These are phyloP conservation scores for Chascanopsetta lugubris DNA, from an alignment of 2,113 vertebrate species.

Conservation along the genomic window DNA sequence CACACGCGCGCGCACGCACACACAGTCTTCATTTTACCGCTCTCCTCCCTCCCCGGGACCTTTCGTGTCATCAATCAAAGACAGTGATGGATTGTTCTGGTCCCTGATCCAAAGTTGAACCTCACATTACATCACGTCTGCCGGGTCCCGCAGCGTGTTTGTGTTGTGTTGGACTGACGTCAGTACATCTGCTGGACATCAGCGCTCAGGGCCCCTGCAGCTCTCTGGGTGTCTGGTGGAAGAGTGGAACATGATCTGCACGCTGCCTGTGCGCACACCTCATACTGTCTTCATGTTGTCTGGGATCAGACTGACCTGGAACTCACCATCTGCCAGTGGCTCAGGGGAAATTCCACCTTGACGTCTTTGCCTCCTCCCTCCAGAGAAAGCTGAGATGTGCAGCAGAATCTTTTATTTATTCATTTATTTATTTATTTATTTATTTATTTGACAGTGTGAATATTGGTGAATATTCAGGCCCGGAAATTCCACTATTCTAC, in stretches of 20 bases:
- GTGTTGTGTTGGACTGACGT: slow-evolving; percentile 50
- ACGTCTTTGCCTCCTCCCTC: neutral
- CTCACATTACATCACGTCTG: slow-evolving; percentile 59
- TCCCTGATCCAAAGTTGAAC: slow-evolving; percentile 30
- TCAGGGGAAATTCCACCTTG: neutral
- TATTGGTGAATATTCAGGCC: no score
- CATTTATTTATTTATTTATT: neutral
- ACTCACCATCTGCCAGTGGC: neutral
- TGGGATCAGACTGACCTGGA: neutral
- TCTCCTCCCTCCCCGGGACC: neutral
- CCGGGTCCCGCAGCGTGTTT: slow-evolving; percentile 53
- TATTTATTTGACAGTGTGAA: neutral
- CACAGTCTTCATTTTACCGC: neutral
- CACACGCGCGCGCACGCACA: neutral
- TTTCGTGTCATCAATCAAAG: slow-evolving; percentile 21
- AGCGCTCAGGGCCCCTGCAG: slow-evolving; percentile 31
- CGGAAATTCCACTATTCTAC: no score
- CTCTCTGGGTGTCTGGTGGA: slow-evolving; percentile 3
- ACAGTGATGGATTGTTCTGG: slow-evolving; percentile 39
- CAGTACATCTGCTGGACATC: slow-evolving; percentile 49
- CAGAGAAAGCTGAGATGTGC: neutral
- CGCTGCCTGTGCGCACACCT: slow-evolving; percentile 20
- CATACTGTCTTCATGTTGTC: neutral
- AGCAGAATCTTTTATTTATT: neutral
- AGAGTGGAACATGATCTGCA: slow-evolving; percentile 33